Evolutionary conservation across 2,888 invertebrate genomes (phyloP).

Genomic region (Panzeria rudis): DNA sequence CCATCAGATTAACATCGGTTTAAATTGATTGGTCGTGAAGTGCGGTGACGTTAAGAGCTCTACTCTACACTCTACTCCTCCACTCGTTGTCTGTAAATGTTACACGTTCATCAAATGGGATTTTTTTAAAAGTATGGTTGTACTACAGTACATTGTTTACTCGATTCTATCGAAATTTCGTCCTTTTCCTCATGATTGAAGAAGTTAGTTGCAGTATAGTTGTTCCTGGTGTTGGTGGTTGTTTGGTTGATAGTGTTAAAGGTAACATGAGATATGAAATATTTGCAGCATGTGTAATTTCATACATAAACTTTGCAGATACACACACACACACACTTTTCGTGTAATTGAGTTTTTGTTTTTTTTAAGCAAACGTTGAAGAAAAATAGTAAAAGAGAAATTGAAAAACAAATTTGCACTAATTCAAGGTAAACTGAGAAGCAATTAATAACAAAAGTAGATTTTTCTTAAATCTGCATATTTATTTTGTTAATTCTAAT

Average conservation of each 20-base stretch:
- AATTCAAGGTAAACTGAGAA: slow-evolving; percentile 54
- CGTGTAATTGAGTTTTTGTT: neutral
- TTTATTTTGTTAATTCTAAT: slow-evolving; percentile 12
- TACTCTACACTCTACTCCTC: slow-evolving; percentile 4
- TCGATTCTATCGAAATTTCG: slow-evolving; percentile 9
- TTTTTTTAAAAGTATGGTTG: slow-evolving; percentile 1
- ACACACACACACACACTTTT: slow-evolving; percentile 19
- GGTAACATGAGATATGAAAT: slow-evolving; percentile 55
- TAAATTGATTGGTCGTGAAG: slow-evolving; percentile 82
- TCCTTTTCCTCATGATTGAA: slow-evolving; percentile 22
- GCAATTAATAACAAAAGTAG: slow-evolving; percentile 54
- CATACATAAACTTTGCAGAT: slow-evolving; percentile 45
- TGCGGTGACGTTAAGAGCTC: slow-evolving; percentile 73
- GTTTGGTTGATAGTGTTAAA: slow-evolving; percentile 61
- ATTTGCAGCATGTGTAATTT: slow-evolving; percentile 64
- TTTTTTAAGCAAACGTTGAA: neutral
- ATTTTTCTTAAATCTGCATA: slow-evolving; percentile 35
- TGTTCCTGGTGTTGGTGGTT: slow-evolving; percentile 17
- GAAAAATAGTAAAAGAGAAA: neutral
- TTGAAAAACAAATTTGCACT: slow-evolving; percentile 52
- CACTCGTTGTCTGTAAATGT: neutral
- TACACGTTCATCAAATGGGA: slow-evolving; percentile 18
- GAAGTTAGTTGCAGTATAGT: slow-evolving; percentile 1
- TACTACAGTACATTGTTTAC: slow-evolving; percentile 52
- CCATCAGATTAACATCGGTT: slow-evolving; percentile 81